phyloP scores from a whole-genome alignment of 2,888 invertebrate species.

The Diadegma fenestrale region DNA sequence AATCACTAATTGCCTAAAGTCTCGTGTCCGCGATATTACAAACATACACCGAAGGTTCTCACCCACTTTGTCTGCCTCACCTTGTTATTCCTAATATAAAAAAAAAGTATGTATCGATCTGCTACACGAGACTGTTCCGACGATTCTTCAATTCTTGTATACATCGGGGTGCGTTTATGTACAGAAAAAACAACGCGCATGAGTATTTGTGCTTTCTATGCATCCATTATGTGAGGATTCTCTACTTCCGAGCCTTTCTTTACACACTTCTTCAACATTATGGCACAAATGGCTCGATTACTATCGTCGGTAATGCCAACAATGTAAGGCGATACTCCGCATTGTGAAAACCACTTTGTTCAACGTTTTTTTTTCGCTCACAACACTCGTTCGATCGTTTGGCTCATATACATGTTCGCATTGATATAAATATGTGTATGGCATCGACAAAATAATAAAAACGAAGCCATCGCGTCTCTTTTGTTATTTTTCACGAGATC shows the following conservation, averaged over 20 bases:
- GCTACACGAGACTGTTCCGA: constrained; percentile 23
- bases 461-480: constrained; percentile 2
- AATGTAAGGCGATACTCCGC: constrained; percentile 33
- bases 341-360: constrained; percentile 1
- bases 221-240: constrained; percentile 5
- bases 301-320: constrained; percentile 30
- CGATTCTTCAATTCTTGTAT: background rate
- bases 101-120: constrained; percentile 57
- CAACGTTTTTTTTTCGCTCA: constrained; percentile 10
- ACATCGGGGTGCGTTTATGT: background rate
- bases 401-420: constrained; percentile 6
- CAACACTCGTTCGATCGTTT: constrained; percentile 16
- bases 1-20: background rate
- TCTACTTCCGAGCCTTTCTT: constrained; percentile 25
- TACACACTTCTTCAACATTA: constrained; percentile 29
- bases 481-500: constrained; percentile 13
- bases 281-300: constrained; percentile 42
- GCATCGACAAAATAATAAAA: constrained; percentile 14
- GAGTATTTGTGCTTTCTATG: background rate
- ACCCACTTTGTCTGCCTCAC: constrained; percentile 9
- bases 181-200: constrained; percentile 6
- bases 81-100: constrained; percentile 50
- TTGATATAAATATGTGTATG: background rate
- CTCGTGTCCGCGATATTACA: background rate
- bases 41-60: background rate